A percentile compares a stretch with the other conserved stretches of the same genome.
Conservation (phyloP, 35 echinoderm and acorn worm genomes). For the Patiria miniata region DNA sequence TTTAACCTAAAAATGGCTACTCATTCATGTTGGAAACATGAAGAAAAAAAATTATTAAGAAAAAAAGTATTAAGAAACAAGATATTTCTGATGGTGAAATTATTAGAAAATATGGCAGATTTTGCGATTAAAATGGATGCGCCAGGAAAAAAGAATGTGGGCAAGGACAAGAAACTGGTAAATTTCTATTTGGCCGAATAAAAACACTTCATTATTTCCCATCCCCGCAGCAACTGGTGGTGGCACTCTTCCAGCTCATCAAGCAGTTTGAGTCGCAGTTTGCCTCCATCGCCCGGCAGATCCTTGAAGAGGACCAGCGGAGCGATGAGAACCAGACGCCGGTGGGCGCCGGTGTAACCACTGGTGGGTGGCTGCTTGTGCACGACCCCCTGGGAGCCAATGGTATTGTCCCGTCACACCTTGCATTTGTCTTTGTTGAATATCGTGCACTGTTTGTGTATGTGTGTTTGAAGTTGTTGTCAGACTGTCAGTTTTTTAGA, state of each 20-base stretch:
- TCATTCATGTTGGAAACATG: no score
- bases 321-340: slow-evolving; percentile 44
- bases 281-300: slow-evolving; percentile 77
- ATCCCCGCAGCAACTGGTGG: slow-evolving; percentile 78
- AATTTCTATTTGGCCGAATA: no score
- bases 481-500: background rate
- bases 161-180: no score
- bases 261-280: slow-evolving; percentile 92
- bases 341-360: slow-evolving; percentile 29
- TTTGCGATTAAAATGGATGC: no score
- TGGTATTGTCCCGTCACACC: slow-evolving; percentile 55
- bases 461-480: background rate
- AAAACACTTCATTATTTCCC: slow-evolving; percentile 4
- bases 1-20: no score
- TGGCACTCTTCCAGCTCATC: slow-evolving; percentile 88
- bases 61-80: no score
- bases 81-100: no score
- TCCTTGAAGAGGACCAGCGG: slow-evolving; percentile 76
- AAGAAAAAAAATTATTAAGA: no score
- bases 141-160: no score
- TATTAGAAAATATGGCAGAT: no score
- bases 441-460: background rate
- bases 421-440: slow-evolving; percentile 41
- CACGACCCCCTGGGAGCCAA: slow-evolving; percentile 63
- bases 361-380: slow-evolving; percentile 93